Evolutionary conservation across 2,888 invertebrate genomes (phyloP), one percentile per base, ranked within the genome.

Genomic region (Microctonus aethiopoides): DNA sequence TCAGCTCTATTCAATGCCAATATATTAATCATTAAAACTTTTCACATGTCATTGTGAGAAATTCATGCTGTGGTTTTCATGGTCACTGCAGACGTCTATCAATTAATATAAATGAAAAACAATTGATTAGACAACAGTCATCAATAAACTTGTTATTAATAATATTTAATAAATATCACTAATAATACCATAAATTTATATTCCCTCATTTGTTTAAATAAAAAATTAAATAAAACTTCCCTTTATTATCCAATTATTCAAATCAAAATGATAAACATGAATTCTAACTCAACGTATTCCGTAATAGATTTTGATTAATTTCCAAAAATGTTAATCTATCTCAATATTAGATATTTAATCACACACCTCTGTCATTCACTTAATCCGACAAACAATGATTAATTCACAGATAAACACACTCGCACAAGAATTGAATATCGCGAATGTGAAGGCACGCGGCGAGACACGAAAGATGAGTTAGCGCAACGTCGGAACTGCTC

Each of bases 401-500:
- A 29, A 29, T 32, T n/a, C 24, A 63, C 29, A 63, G 24, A 63
- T 46, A 36, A 9, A 20, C 54, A 46, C 51, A 52, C 20, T 62
- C 62, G 65, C 34, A 13, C 24, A 41, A n/a, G 41, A 41, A 57
- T 41, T 24, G 62, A 24, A 32, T 63, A 54, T 51, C 61, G 52
- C 66, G 60, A 16, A 29, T 56, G 34, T 57, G 13, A 75, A 68
- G 71, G 74, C 77, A 78, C 78, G 77, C 80, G 74, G 76, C 74
- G 74, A 76, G 63, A 74, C 75, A 70, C 74, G 75, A n/a, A n/a
- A 72, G 59, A 67, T 65, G 68, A 70, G 68, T 54, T 60, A 41
- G 56, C 70, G 39, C 32, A 65, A 68, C 66, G 54, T 73, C 67
- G 68, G 81, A 79, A 81, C 81, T 81, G 83, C 81, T 81, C 84